Conservation (phyloP, 2,797 vertebrate species). For the Stomatorhinus walkeri region DNA sequence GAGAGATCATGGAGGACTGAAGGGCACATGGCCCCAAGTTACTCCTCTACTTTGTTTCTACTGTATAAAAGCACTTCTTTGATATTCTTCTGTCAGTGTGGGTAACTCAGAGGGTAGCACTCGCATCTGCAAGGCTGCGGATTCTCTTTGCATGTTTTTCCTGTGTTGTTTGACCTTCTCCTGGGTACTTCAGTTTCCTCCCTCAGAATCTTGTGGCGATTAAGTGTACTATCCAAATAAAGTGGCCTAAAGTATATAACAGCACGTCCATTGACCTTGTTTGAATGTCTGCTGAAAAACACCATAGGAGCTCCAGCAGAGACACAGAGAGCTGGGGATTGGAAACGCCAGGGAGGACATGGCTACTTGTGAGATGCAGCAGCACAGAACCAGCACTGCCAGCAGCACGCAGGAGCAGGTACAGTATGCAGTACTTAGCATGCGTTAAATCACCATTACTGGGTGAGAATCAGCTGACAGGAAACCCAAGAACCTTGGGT, state of each 20-base stretch:
- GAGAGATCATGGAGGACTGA: not conserved
- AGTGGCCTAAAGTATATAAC: not conserved
- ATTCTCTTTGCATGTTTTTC: not conserved
- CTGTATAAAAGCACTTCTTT: not conserved
- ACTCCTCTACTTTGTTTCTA: not conserved
- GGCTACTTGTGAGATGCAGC: constrained; percentile 45
- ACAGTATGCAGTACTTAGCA: not conserved
- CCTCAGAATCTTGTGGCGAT: not conserved
- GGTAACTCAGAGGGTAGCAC: not conserved
- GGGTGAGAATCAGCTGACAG: not conserved
- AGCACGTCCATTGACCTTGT: not conserved
- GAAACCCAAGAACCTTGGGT: not conserved
- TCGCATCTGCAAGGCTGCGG: not conserved
- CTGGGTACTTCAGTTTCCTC: not conserved
- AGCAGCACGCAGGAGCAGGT: constrained; percentile 51
- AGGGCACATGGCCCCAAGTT: not conserved
- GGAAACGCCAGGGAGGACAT: constrained; percentile 51
- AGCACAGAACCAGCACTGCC: constrained; percentile 21
- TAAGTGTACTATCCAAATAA: not conserved
- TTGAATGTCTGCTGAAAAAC: not conserved
- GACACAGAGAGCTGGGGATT: constrained; percentile 49
- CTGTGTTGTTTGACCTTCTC: not conserved
- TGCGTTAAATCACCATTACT: not conserved
- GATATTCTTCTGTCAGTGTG: not conserved
- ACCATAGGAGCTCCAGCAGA: constrained; percentile 59